Conservation (phyloP, 2,797 vertebrate genomes). For the Esox lucius region DNA sequence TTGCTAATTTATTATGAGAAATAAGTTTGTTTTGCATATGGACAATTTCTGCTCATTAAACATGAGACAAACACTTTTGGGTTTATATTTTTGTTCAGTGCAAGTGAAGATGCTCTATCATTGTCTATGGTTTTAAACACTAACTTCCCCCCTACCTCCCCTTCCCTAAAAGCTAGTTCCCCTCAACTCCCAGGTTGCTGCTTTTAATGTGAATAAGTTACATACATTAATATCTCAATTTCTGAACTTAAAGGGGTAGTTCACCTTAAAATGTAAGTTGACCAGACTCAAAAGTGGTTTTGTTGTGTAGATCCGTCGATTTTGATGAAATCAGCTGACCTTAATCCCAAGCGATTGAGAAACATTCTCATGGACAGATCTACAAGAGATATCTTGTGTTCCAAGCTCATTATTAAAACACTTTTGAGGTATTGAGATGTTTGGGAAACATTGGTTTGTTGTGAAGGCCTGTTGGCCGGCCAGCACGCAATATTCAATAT, state of each 20-base stretch:
- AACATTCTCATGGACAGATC: no score
- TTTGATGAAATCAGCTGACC: not conserved
- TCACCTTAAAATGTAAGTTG: slow-evolving; percentile 8
- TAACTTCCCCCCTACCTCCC: not conserved
- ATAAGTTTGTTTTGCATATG: no score
- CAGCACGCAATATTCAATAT: not conserved
- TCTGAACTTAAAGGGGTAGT: slow-evolving; percentile 17
- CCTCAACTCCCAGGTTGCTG: slow-evolving; percentile 84
- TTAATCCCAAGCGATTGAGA: not conserved
- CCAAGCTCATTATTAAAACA: slow-evolving; percentile 27
- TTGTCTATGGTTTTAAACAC: no score
- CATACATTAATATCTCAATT: slow-evolving; percentile 5
- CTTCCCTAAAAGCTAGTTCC: slow-evolving; percentile 72
- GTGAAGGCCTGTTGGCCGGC: not conserved
- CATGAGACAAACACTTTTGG: no score
- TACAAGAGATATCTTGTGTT: no score
- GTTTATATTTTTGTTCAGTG: no score
- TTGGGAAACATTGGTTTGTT: not conserved
- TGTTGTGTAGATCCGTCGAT: not conserved
- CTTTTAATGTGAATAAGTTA: slow-evolving; percentile 82
- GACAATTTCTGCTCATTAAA: no score
- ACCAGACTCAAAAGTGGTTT: slow-evolving; percentile 18
- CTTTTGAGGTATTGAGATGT: not conserved
- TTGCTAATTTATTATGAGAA: no score
- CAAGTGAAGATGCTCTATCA: no score